Base-by-base conservation (phyloP, 2,113 vertebrate species). In the Amphiprion ocellaris region DNA sequence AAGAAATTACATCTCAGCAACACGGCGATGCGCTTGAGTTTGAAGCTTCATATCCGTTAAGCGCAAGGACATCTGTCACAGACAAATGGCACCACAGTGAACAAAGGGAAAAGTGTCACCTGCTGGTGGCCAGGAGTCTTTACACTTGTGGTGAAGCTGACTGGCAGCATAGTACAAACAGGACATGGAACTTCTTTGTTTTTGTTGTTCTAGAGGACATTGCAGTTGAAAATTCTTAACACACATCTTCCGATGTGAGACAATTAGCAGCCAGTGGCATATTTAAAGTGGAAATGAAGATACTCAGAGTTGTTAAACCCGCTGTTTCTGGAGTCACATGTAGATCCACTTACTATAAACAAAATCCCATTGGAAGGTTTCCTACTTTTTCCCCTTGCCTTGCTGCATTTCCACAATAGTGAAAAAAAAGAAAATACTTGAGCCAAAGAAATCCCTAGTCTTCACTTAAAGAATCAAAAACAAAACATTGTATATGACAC, bases 51-150 rank as follows among this genome's bases (percentile, higher is more conserved):
- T 55, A 70, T 80, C 76, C 46, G 67, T 84, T 76, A 75, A 64
- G 49, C 53, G 71, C 65, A 81, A 53, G 72, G 62, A 77, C 77
- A 69, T 87, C 78, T 78, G 76, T 84, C 69, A 84, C 49, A 39
- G 83, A 73, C 63, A 82, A 81, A 89, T 73, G 68, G 59, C 58
- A 63, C 69, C 64, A 55, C 26, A 28, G 71, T 63, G 89, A 90
- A 86, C 87, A 92, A 87, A 92, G 90, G 91, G 87, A 77, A 93
- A 95, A 91, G 93, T 94, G 93, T 93, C 93, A 94, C 93, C 94
- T 94, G 82, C 92, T 94, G 93, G 94, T 87, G 77, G 87, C 60
- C 87, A 47, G 10, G 62, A 73, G 85, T 77, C 78, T 81, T 81
- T 94, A 85, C 92, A 92, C 81, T 67, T 76, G 53, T 61, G 26